These are phyloP conservation scores for Tupaia tana DNA, from an alignment of 2,113 vertebrate genomes.

Conservation along the genomic window DNA sequence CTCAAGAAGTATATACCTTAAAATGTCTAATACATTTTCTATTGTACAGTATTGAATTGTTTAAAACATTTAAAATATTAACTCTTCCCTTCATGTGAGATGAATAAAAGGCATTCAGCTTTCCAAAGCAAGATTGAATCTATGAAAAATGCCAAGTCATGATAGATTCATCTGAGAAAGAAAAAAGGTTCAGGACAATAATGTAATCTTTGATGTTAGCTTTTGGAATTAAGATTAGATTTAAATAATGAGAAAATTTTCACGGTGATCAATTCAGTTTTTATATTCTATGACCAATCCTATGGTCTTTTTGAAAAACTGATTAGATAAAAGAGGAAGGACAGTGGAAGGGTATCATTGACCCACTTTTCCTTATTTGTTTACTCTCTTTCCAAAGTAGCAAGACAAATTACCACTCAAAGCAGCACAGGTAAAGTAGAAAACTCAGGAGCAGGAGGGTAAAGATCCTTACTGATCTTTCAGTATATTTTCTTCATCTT, in stretches of 20 bases:
- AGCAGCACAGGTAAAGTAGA: not conserved
- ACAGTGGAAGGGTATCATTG: not conserved
- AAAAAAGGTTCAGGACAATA: not conserved
- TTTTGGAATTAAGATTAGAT: not conserved
- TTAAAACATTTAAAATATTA: not conserved
- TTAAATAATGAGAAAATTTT: conserved; percentile 12
- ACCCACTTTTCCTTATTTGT: conserved; percentile 6
- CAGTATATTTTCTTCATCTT: not conserved
- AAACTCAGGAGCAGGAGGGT: not conserved
- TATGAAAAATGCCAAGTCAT: conserved; percentile 62
- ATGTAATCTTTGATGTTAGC: not conserved
- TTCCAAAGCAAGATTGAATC: not conserved
- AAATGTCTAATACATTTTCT: not conserved
- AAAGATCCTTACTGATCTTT: not conserved
- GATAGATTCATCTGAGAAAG: not conserved
- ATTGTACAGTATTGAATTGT: not conserved
- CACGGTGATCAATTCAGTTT: not conserved
- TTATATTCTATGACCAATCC: not conserved
- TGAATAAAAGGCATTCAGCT: not conserved
- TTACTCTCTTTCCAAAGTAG: not conserved
- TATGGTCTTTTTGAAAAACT: not conserved
- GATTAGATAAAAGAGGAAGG: not conserved
- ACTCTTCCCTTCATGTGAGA: not conserved
- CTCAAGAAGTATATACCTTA: not conserved
- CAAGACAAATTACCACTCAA: not conserved